Base-by-base conservation (phyloP, 2,888 invertebrate genomes). In the Therioaphis trifolii region DNA sequence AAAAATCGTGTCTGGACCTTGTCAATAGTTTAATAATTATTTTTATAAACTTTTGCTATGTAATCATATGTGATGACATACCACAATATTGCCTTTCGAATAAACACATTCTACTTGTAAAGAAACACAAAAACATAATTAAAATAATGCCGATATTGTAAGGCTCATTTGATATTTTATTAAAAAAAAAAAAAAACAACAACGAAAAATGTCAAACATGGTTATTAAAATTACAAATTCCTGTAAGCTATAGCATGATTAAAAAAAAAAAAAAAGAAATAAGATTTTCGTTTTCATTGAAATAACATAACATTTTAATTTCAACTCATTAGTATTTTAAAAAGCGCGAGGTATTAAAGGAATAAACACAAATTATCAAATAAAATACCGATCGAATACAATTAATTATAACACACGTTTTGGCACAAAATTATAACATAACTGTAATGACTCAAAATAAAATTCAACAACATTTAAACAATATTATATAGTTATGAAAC, bases 361-460 rank as follows among this genome's bases (percentile, higher is more conserved):
- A 82, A 74, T 74, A 74, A 63, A 72, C 35, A 63, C 49, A 63
- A 80, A 72, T 66, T 9, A 63, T 79, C 69, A 66, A 77, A 68
- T 66, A 21, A 78, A 78, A 79, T 78, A 68, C 24, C n/a, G 18
- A 40, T 63, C n/a, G 18, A 82, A 74, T 63, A 63, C 43, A 43
- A 74, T 35, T 82, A 72, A 49, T 52, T 74, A 24, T 52, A 63
- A 82, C 61, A 82, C 74, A 74, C 61, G 43, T 69, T 82, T 82
- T 82, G 74, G 74, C 74, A 82, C 82, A 82, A 82, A 82, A 82
- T 46, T 66, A 82, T 82, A 80, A 72, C 69, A 52, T 82, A 63
- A 82, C 29, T 49, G 15, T 46, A 80, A 58, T 71, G 46, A 80
- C 77, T 66, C 27, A 61, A 72, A 72, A 72, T 18, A 72, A 82